Evolutionary conservation across 2,888 invertebrate species (phyloP), one percentile per base, ranked within the genome.

Genomic region (Tachystola acroxantha): DNA sequence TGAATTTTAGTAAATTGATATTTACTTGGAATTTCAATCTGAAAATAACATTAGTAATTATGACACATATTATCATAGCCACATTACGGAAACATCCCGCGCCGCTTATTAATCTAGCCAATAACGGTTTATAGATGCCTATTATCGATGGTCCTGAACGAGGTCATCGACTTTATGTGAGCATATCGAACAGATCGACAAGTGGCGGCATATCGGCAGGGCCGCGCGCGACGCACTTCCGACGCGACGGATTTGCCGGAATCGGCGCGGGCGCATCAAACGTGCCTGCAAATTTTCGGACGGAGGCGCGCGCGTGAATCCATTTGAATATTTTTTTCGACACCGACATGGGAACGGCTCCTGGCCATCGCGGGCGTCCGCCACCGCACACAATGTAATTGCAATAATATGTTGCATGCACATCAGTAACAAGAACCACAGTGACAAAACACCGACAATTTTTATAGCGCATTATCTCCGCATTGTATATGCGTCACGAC

Each of bases 241-340:
- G 86, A 85, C 81, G 80, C 78, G 84, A 84, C 86, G 84, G 84
- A 86, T 85, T 86, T 84, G 85, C 84, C 84, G 82, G 86, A 86
- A 86, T 82, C 82, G 84, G 68, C 69, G 82, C 82, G 81, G 85
- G 79, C 82, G 80, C 85, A 78, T 85, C 86, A 86, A 86, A 86
- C 74, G 72, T 66, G 57, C 41, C 59, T 69, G 84, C 85, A 64
- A 85, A 86, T 77, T n/a, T 86, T 86, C 81, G 84, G 84, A 78
- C 79, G 68, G 71, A 65, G 75, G 63, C 68, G 73, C 73, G 77
- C 78, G 81, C 82, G 84, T 84, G 85, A 82, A 84, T 81, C 70
- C 64, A 86, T 85, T 86, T 84, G 80, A 85, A 86, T 85, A 84
- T 80, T 70, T 72, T 16, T 82, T 82, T 80, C 60, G 73, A 65